These are phyloP conservation scores for Scartelaos histophorus DNA, from an alignment of 2,113 vertebrate species.

Conservation along the genomic window DNA sequence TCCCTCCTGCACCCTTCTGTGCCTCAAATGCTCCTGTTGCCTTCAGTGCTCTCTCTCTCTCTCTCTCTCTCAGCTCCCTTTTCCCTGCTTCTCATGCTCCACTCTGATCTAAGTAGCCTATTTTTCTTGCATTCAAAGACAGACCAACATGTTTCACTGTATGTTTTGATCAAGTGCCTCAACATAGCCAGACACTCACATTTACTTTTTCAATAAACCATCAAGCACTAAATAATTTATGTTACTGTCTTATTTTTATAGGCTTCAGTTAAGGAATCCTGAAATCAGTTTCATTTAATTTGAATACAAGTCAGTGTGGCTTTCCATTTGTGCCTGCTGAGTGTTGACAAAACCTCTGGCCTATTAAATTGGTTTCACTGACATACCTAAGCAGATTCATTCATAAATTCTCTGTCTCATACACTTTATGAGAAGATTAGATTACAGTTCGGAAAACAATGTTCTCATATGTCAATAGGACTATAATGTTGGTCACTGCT, in stretches of 20 bases:
- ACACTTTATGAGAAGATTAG: neutral
- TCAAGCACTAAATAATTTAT: neutral
- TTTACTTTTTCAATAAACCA: neutral
- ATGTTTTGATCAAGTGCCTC: neutral
- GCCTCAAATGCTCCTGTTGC: conserved; percentile 21
- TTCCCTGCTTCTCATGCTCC: conserved; percentile 39
- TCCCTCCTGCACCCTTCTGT: conserved; percentile 41
- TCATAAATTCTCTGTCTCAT: too few species aligned
- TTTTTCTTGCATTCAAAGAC: conserved; percentile 29
- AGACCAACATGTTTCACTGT: neutral
- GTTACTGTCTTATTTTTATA: too few species aligned
- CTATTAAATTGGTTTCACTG: too few species aligned
- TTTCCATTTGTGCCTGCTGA: too few species aligned
- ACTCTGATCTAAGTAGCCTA: conserved; percentile 26
- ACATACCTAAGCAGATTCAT: too few species aligned
- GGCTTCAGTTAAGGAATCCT: neutral
- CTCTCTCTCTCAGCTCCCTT: conserved; percentile 22
- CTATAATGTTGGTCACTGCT: conserved; percentile 14
- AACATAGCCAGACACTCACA: neutral
- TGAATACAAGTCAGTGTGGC: too few species aligned
- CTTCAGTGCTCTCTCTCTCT: conserved; percentile 19
- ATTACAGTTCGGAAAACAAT: conserved; percentile 16
- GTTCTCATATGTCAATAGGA: neutral
- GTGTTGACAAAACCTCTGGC: too few species aligned
- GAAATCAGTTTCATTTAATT: neutral